Evolutionary conservation across 1,140 invertebrate species (phyloP).

Genomic region (Microplitis demolitor): DNA sequence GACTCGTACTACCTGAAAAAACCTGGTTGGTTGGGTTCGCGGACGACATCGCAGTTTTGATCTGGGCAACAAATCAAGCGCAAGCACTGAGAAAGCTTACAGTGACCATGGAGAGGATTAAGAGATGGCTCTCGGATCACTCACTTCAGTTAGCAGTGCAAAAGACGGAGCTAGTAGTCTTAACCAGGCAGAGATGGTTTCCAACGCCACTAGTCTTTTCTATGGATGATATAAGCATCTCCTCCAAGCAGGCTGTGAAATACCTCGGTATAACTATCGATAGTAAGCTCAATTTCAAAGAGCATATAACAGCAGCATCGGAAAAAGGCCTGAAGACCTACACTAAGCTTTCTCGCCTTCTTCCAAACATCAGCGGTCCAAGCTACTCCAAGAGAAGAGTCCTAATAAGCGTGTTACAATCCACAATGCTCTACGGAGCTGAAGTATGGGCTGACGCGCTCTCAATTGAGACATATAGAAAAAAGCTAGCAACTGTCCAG

Average conservation of each 20-base stretch:
- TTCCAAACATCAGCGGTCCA: neutral
- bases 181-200: slow-evolving; percentile 19
- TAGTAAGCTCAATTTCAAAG: neutral
- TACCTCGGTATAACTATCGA: slow-evolving; percentile 29
- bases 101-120: slow-evolving; percentile 5
- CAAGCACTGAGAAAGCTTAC: slow-evolving; percentile 23
- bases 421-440: slow-evolving; percentile 30
- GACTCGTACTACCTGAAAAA: too few species aligned
- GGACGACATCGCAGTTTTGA: neutral
- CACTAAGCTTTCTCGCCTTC: neutral
- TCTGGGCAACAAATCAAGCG: slow-evolving; percentile 19
- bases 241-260: slow-evolving; percentile 21
- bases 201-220: neutral
- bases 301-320: neutral
- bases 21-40: too few species aligned
- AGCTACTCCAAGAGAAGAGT: slow-evolving; percentile 17
- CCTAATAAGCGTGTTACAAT: slow-evolving; percentile 21
- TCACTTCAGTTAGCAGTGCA: slow-evolving; percentile 28
- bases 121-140: slow-evolving; percentile 29
- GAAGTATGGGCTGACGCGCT: neutral
- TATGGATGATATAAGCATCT: neutral
- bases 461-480: neutral
- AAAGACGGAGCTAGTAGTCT: slow-evolving; percentile 34
- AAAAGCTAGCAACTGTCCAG: slow-evolving; percentile 13
- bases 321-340: neutral